Evolutionary conservation across 1,140 invertebrate species (phyloP).

Genomic region (Lepidurus packardi): DNA sequence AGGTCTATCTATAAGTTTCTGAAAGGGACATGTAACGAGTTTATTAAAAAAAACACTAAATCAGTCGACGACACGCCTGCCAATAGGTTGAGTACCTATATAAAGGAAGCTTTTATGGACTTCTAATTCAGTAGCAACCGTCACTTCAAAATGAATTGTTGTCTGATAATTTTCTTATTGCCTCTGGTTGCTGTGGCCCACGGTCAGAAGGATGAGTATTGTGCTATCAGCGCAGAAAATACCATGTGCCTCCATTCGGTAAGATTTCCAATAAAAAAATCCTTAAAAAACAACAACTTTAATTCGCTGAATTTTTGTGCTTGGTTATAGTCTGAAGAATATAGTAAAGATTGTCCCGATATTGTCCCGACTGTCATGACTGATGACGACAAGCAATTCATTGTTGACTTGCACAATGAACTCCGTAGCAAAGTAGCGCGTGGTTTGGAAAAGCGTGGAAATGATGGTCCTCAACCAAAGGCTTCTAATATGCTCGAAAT

Average conservation of each 20-base stretch:
- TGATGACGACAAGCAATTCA: slow-evolving; percentile 22
- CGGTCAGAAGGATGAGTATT: slow-evolving; percentile 19
- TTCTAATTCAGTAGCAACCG: background rate
- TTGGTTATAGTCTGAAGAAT: slow-evolving; percentile 22
- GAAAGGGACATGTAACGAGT: too few relatives aligned
- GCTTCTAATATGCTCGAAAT: slow-evolving; percentile 34
- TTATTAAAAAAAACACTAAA: too few relatives aligned
- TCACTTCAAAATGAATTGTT: background rate
- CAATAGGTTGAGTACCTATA: too few relatives aligned
- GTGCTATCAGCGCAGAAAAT: slow-evolving; percentile 14
- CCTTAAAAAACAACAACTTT: background rate
- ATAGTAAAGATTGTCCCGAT: slow-evolving; percentile 12
- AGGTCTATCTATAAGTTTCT: too few relatives aligned
- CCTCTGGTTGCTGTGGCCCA: background rate
- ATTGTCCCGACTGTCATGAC: slow-evolving; percentile 4
- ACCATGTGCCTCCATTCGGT: slow-evolving; percentile 26
- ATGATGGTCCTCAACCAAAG: slow-evolving; percentile 32
- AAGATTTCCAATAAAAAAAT: background rate
- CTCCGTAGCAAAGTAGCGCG: slow-evolving; percentile 30
- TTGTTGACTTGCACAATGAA: slow-evolving; percentile 33
- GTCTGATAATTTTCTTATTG: background rate
- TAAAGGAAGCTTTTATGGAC: background rate
- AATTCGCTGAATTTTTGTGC: background rate
- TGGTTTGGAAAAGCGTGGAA: slow-evolving; percentile 28
- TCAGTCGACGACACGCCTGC: too few relatives aligned